Conservation (phyloP, 2,888 invertebrate genomes). For the Drosophila hamatofila region DNA sequence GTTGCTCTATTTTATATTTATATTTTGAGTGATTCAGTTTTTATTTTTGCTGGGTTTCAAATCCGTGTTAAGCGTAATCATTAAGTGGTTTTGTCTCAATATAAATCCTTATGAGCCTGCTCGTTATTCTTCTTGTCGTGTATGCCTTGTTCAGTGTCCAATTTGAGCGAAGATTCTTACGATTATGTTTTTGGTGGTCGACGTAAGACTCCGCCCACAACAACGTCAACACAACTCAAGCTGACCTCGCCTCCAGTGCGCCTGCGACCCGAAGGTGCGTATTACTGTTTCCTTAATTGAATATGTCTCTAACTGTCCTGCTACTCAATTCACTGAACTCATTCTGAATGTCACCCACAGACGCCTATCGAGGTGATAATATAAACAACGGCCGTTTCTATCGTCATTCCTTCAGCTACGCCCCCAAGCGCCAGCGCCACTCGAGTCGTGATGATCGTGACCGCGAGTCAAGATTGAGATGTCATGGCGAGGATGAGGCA, state of each 20-base stretch:
- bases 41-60: constrained; percentile 5
- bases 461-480: constrained; percentile 85
- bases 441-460: constrained; percentile 84
- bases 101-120: constrained; percentile 56
- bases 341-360: constrained; percentile 49
- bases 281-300: not conserved
- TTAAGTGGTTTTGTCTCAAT: constrained; percentile 38
- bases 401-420: constrained; percentile 85
- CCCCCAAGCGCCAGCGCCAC: constrained; percentile 85
- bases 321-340: not conserved
- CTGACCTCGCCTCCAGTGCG: constrained; percentile 86
- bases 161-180: constrained; percentile 86
- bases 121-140: constrained; percentile 51
- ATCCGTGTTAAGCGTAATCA: constrained; percentile 33
- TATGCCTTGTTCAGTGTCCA: constrained; percentile 83
- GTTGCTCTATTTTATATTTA: constrained; percentile 9
- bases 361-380: constrained; percentile 84
- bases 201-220: constrained; percentile 85
- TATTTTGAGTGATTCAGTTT: constrained; percentile 8
- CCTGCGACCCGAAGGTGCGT: constrained; percentile 85
- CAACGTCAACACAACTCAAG: constrained; percentile 85
- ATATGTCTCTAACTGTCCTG: too few species aligned
- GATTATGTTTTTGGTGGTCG: constrained; percentile 86
- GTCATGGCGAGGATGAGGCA: constrained; percentile 92
- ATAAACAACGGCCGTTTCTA: constrained; percentile 85